Evolutionary conservation across 30 jellyfish, hydroid and myxozoan species (phyloP), one percentile per base, ranked within the genome.

Genomic region (Calvadosia cruxmelitensis): DNA sequence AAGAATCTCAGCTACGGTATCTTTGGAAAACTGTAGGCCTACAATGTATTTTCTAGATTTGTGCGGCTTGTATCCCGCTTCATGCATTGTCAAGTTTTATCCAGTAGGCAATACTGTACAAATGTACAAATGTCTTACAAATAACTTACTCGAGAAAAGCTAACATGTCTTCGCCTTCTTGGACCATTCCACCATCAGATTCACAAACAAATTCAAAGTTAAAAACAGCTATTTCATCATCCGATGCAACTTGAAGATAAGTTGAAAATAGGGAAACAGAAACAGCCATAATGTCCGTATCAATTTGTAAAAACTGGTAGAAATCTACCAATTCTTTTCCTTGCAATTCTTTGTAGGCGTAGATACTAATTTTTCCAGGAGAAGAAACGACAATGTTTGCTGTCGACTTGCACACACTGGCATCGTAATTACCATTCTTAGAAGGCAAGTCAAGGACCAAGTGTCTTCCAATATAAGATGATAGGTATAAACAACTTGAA

Each of bases 161-260:
- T 33, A 74, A 62, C 7, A 81, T 92, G 52, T 89, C 98, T 73
- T 89, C 98, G 27, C 90, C 98, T 64, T 80, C 92, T 13, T 72
- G 66, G 24, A 89, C 63, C n/a, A 69, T 75, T 25, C 61, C 95
- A 30, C 73, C 82, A 51, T 64, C 50, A 2, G 66, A 26, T 27
- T 42, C 64, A 29, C 20, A 42, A 42, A 71, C 81, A 3, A 71
- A 28, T 34, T 29, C 62, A 51, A 89, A 71, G 42, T 89, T 84
- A 33, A 89, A 51, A 20, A 68, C 93, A 31, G 91, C 51, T 5
- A 89, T 36, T 78, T 89, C 98, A 77, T 66, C 66, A 15, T 53
- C 29, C 3, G 95, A 89, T 2, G 95, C 93, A 72, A 89, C 64
- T 20, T 80, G 93, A 20, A 89, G 33, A 61, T 77, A 63, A 66